phyloP scores from a whole-genome alignment of 2,113 vertebrate species.

The Propithecus coquereli region DNA sequence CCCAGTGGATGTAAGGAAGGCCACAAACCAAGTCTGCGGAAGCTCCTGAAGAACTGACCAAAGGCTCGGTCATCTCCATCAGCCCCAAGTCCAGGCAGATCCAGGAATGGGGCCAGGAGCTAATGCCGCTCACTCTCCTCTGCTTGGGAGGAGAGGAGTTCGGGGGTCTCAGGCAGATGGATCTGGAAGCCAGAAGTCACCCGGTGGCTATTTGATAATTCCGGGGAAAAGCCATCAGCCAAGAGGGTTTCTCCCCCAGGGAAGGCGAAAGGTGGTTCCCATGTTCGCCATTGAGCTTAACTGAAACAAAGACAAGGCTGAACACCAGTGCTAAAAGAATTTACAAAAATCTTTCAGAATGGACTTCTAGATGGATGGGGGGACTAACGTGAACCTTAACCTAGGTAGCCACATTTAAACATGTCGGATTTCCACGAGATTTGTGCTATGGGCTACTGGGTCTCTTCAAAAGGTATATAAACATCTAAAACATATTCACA shows the following conservation, averaged over 20 bases:
- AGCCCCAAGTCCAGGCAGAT: not conserved
- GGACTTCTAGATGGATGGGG: constrained; percentile 82
- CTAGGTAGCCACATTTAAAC: constrained; percentile 88
- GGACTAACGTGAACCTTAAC: constrained; percentile 84
- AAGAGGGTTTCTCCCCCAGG: constrained; percentile 50
- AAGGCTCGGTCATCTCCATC: not conserved
- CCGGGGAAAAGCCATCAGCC: constrained; percentile 52
- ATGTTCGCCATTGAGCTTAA: constrained; percentile 66
- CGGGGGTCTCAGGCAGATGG: constrained; percentile 64
- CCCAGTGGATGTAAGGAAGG: constrained; percentile 57
- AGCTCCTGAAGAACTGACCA: constrained; percentile 4
- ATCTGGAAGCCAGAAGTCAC: constrained; percentile 59
- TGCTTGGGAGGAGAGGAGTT: constrained; percentile 48
- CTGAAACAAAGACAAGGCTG: constrained; percentile 82
- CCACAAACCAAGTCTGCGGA: constrained; percentile 10
- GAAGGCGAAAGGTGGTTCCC: constrained; percentile 56
- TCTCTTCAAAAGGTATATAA: constrained; percentile 89
- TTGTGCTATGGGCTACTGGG: constrained; percentile 88
- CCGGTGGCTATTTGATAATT: constrained; percentile 22
- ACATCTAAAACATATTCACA: constrained; percentile 91
- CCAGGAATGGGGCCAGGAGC: constrained; percentile 36
- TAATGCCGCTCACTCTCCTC: constrained; percentile 38
- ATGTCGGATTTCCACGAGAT: constrained; percentile 84
- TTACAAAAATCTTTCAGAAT: constrained; percentile 77
- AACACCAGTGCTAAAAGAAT: constrained; percentile 77